Conservation (phyloP, 2,888 invertebrate genomes). For the Thumatha senex region DNA sequence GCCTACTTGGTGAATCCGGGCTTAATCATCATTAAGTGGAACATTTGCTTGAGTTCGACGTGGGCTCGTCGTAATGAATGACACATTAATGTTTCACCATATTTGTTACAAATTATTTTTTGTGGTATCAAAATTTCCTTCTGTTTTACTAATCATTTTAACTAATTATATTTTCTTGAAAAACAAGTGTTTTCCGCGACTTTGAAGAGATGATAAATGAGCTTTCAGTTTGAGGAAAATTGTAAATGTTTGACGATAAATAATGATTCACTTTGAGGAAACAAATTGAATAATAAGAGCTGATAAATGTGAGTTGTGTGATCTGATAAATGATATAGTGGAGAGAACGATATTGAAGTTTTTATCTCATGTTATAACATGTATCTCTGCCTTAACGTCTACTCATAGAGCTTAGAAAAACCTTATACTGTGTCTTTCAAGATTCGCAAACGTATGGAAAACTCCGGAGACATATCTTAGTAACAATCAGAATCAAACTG, state of each 20-base stretch:
- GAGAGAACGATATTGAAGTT: too few relatives aligned
- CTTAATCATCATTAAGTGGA: constrained; percentile 4
- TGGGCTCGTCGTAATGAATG: neutral
- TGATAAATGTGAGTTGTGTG: too few relatives aligned
- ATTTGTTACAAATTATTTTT: neutral
- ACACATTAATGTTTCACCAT: neutral
- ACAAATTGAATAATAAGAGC: too few relatives aligned
- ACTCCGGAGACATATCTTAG: too few relatives aligned
- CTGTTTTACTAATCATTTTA: neutral
- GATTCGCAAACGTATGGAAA: too few relatives aligned
- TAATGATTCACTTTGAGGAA: too few relatives aligned
- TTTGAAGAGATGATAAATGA: neutral
- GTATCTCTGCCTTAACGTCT: too few relatives aligned
- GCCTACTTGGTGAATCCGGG: neutral
- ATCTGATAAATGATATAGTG: too few relatives aligned
- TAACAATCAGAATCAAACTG: too few relatives aligned
- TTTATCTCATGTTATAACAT: too few relatives aligned
- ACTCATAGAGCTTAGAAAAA: too few relatives aligned
- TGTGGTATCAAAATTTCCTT: neutral
- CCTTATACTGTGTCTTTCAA: too few relatives aligned
- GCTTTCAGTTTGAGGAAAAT: neutral
- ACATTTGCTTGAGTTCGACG: neutral
- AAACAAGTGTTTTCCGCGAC: neutral
- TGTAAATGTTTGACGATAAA: neutral
- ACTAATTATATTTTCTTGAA: neutral